These are phyloP conservation scores for Phymorhynchus buccinoides DNA, from an alignment of 1,140 invertebrate genomes.

Conservation along the genomic window DNA sequence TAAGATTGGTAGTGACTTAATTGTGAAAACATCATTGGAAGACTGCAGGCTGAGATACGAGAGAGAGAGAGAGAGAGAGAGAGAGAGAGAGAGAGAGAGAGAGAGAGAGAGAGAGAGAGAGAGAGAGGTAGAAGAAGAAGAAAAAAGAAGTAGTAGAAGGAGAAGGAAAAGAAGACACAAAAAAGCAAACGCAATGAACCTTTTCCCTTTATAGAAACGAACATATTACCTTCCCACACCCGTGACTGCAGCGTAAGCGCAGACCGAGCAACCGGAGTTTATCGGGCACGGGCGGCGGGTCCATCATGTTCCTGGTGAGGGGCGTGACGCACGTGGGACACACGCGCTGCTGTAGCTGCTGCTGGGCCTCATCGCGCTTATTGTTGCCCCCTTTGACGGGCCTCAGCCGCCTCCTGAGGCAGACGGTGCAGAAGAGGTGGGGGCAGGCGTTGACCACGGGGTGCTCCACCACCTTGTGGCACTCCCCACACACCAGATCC, in stretches of 20 bases:
- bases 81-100: too few relatives aligned
- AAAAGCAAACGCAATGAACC: background rate
- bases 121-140: too few relatives aligned
- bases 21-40: too few relatives aligned
- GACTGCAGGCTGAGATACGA: too few relatives aligned
- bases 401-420: slow-evolving; percentile 41
- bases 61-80: too few relatives aligned
- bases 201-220: background rate
- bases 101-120: too few relatives aligned
- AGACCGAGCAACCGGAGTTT: slow-evolving; percentile 55
- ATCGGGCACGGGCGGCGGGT: slow-evolving; percentile 50
- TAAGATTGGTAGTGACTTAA: too few relatives aligned
- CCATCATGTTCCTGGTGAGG: slow-evolving; percentile 27
- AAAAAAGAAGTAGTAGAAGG: background rate
- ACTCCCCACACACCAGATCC: slow-evolving; percentile 56
- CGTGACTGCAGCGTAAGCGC: slow-evolving; percentile 52
- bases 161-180: background rate
- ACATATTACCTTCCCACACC: slow-evolving; percentile 51
- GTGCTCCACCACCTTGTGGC: slow-evolving; percentile 59
- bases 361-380: slow-evolving; percentile 35
- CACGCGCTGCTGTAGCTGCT: slow-evolving; percentile 26
- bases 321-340: slow-evolving; percentile 54
- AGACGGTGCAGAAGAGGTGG: slow-evolving; percentile 59
- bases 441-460: slow-evolving; percentile 53
- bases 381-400: slow-evolving; percentile 22